Percentiles rank a stretch among this genome's conserved stretches.
These are phyloP conservation scores for Bradynema listronoti DNA, from an alignment of 1,140 invertebrate genomes.

Conservation along the genomic window DNA sequence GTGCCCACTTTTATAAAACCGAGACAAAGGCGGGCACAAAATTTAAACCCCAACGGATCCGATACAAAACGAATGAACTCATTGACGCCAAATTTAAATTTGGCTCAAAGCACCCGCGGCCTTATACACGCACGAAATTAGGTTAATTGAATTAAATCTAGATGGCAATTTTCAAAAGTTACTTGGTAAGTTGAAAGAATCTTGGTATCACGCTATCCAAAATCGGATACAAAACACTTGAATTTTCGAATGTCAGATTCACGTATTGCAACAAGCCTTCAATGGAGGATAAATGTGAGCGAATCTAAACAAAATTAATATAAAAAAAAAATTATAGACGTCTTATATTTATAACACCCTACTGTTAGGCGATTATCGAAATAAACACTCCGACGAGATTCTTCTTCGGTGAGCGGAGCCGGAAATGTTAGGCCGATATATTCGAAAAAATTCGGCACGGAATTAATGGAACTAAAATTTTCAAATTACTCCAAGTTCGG, in stretches of 20 bases:
- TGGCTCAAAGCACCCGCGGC: no score
- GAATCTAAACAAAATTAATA: no score
- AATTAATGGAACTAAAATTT: conserved; percentile 8
- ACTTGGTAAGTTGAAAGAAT: conserved; percentile 34
- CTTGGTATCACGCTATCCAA: conserved; percentile 26
- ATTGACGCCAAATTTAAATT: no score
- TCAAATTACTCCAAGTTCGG: no score
- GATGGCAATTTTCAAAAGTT: conserved; percentile 15
- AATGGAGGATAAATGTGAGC: conserved; percentile 40
- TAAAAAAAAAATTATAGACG: no score
- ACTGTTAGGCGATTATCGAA: conserved; percentile 38
- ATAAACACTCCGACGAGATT: conserved; percentile 13
- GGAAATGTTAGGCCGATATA: conserved; percentile 28
- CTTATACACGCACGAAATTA: no score
- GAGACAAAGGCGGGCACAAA: no score
- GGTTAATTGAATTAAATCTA: no score
- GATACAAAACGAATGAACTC: no score
- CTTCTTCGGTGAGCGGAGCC: conserved; percentile 20
- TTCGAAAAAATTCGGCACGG: conserved; percentile 26
- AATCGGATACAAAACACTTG: conserved; percentile 30
- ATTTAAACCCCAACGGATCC: no score
- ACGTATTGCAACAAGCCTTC: conserved; percentile 46
- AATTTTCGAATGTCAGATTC: conserved; percentile 24
- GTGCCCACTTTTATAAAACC: no score
- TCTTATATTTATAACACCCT: no score